Percentiles rank a stretch among this genome's conserved stretches.
These are phyloP conservation scores for Deroplatys truncata DNA, from an alignment of 2,888 invertebrate species.

Conservation along the genomic window DNA sequence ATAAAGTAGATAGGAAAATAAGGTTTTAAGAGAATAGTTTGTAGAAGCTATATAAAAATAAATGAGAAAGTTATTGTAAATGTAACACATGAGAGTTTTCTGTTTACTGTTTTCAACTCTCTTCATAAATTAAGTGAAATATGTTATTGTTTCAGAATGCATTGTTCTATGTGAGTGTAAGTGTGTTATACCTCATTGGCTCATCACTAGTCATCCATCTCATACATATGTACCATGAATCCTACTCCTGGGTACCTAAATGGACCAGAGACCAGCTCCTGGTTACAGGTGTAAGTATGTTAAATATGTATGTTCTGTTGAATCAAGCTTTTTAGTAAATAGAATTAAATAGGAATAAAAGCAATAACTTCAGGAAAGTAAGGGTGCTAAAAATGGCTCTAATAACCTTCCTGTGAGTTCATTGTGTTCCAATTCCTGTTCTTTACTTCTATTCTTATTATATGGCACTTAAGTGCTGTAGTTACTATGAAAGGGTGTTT, in stretches of 20 bases:
- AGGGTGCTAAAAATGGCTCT: too few species aligned
- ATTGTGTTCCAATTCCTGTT: too few species aligned
- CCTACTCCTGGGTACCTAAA: constrained; percentile 65
- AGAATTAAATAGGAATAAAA: too few species aligned
- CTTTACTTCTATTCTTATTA: too few species aligned
- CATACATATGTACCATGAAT: constrained; percentile 48
- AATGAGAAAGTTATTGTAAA: neutral
- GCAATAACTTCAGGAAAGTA: too few species aligned
- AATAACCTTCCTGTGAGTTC: too few species aligned
- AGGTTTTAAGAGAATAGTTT: too few species aligned
- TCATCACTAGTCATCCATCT: constrained; percentile 66
- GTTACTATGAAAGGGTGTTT: too few species aligned
- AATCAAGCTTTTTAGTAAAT: too few species aligned
- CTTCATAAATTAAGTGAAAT: neutral
- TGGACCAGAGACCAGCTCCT: constrained; percentile 67
- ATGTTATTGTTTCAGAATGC: constrained; percentile 54
- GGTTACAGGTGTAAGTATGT: constrained; percentile 56
- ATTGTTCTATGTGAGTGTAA: constrained; percentile 68
- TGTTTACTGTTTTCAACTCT: neutral
- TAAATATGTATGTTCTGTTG: neutral
- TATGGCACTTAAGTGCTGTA: too few species aligned
- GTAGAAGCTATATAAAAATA: neutral
- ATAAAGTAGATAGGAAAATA: too few species aligned
- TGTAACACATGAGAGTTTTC: too few species aligned
- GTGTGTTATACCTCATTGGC: constrained; percentile 65